Conservation (phyloP, 2,113 vertebrate species). For the Sula dactylatra region DNA sequence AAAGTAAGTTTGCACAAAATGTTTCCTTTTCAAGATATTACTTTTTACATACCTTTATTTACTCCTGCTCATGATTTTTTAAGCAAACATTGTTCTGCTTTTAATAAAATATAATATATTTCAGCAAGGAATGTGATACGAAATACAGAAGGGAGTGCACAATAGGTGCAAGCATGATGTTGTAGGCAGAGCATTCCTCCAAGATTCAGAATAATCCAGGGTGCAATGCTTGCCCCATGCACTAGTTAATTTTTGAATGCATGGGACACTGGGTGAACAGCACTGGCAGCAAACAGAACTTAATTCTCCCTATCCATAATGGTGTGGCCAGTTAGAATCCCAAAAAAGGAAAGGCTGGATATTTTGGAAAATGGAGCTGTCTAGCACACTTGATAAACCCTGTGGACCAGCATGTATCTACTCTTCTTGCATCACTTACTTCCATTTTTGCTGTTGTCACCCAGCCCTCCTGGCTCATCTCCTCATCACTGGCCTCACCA, state of each 20-base stretch:
- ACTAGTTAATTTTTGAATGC: not conserved
- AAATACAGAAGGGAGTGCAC: not conserved
- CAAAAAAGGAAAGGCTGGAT: not conserved
- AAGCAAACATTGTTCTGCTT: not conserved
- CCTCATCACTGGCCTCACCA: not conserved
- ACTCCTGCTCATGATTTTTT: not conserved
- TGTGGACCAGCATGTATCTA: too few relatives aligned
- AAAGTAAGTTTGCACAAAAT: not conserved
- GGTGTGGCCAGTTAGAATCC: not conserved
- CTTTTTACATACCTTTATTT: not conserved
- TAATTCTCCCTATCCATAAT: not conserved
- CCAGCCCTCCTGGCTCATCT: not conserved
- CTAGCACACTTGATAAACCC: not conserved
- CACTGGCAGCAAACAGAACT: not conserved
- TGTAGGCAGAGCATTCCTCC: not conserved
- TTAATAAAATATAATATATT: not conserved
- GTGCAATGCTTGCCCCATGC: rapidly evolving
- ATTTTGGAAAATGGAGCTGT: not conserved
- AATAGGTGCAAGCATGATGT: not conserved
- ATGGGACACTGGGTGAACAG: not conserved
- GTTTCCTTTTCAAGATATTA: not conserved
- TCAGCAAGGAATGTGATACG: not conserved
- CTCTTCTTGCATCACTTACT: not conserved
- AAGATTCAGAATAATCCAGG: not conserved
- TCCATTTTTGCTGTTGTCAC: not conserved